Evolutionary conservation across 1,140 invertebrate genomes (phyloP).

Genomic region (Branchinecta lindahli): DNA sequence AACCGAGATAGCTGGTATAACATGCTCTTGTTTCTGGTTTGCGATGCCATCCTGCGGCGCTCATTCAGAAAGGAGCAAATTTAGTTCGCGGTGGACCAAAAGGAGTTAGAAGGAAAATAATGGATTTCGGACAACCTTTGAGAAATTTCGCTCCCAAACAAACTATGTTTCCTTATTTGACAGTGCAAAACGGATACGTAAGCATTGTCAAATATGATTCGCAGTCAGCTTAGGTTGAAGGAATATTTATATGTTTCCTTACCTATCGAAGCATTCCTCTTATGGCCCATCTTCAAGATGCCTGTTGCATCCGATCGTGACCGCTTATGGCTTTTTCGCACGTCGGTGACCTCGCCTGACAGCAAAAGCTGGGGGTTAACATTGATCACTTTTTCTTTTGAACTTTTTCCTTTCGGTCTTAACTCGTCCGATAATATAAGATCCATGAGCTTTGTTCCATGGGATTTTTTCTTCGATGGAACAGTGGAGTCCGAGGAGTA

Average conservation of each 20-base stretch:
- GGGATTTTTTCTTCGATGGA: slow-evolving; percentile 61
- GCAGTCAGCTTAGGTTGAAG: no score
- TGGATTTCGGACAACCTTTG: no score
- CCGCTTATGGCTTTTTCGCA: slow-evolving; percentile 45
- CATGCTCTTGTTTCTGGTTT: no score
- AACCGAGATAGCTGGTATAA: no score
- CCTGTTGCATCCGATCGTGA: slow-evolving; percentile 81
- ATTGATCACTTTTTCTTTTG: slow-evolving; percentile 6
- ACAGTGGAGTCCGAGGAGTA: slow-evolving; percentile 58
- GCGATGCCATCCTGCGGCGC: no score
- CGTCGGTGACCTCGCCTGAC: not conserved
- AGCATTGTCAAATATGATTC: no score
- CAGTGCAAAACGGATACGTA: no score
- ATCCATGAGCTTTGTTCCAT: slow-evolving; percentile 69
- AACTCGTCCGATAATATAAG: slow-evolving; percentile 75
- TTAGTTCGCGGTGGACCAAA: no score
- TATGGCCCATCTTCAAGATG: slow-evolving; percentile 31
- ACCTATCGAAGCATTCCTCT: slow-evolving; percentile 25
- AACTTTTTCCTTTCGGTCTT: slow-evolving; percentile 34
- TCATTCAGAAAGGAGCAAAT: no score
- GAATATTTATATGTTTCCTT: no score
- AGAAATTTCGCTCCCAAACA: no score
- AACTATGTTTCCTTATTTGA: not conserved
- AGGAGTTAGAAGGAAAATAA: no score
- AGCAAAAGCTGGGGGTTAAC: not conserved